phyloP scores from a whole-genome alignment of 2,113 vertebrate species.

The Castor canadensis region DNA sequence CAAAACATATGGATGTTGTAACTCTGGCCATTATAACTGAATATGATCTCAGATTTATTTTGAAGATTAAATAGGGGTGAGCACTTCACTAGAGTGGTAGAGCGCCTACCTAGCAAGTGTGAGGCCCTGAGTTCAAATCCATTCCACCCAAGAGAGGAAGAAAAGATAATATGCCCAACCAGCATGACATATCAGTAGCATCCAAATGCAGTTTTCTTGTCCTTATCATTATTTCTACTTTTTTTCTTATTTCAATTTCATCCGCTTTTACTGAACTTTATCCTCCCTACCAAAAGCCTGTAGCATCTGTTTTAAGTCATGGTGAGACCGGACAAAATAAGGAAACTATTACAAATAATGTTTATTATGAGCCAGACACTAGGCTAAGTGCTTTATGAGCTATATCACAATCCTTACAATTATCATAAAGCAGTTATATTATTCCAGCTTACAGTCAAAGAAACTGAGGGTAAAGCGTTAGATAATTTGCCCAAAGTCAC shows the following conservation, averaged over 20 bases:
- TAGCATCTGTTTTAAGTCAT: background rate
- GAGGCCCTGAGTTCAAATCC: too few relatives aligned
- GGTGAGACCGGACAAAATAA: background rate
- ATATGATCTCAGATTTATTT: conserved; percentile 28
- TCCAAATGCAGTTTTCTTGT: background rate
- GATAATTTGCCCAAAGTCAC: background rate
- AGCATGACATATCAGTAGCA: background rate
- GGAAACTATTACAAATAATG: background rate
- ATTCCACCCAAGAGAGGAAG: too few relatives aligned
- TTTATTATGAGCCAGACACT: background rate
- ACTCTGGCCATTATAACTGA: background rate
- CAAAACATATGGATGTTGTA: background rate
- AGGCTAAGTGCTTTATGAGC: background rate
- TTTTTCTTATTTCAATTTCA: conserved; percentile 21
- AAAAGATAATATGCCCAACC: conserved; percentile 13
- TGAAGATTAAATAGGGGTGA: conserved; percentile 46
- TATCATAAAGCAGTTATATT: conserved; percentile 17
- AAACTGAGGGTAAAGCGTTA: background rate
- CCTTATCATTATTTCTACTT: background rate
- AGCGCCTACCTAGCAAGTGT: too few relatives aligned
- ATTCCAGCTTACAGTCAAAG: background rate
- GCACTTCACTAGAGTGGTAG: too few relatives aligned
- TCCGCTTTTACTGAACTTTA: conserved; percentile 17
- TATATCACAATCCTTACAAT: background rate
- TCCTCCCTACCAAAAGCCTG: conserved; percentile 4